phyloP scores from a whole-genome alignment of 2,113 vertebrate genomes.

The Euleptes europaea region DNA sequence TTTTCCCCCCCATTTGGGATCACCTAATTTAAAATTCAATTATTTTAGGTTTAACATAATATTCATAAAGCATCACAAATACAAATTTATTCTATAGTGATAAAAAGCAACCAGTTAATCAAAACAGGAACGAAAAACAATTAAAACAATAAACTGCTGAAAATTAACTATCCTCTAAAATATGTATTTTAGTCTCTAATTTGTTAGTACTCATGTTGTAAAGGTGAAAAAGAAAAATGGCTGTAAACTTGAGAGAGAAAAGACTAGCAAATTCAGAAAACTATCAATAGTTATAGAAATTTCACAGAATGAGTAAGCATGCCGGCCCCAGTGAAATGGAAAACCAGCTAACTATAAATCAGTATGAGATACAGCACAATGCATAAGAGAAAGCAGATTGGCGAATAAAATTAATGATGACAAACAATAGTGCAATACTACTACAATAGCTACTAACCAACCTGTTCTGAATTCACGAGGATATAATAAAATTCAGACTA shows the following conservation, averaged over 20 bases:
- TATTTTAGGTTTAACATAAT: constrained; percentile 32
- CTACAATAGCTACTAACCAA: background rate
- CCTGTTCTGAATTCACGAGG: background rate
- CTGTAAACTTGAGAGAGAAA: constrained; percentile 48
- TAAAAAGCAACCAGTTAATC: constrained; percentile 56
- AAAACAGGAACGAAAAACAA: constrained; percentile 58
- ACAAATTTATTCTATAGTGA: constrained; percentile 37
- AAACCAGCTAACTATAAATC: background rate
- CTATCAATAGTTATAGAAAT: background rate
- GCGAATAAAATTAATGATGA: background rate
- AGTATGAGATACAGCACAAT: background rate
- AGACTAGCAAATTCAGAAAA: background rate
- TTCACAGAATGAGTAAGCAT: background rate
- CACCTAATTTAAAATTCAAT: constrained; percentile 37
- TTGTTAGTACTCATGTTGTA: constrained; percentile 41
- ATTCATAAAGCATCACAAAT: constrained; percentile 15
- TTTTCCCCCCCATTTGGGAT: constrained; percentile 2
- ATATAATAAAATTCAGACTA: background rate
- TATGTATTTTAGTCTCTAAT: constrained; percentile 49
- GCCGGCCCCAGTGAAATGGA: background rate
- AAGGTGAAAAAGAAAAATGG: constrained; percentile 51
- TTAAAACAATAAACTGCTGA: constrained; percentile 65
- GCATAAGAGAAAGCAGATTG: background rate
- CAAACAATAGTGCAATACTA: background rate
- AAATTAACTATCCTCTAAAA: constrained; percentile 66